A percentile compares a stretch with the other conserved stretches of the same genome.
Evolutionary conservation across 2,888 invertebrate species (phyloP).

Genomic region (Macropis europaea): DNA sequence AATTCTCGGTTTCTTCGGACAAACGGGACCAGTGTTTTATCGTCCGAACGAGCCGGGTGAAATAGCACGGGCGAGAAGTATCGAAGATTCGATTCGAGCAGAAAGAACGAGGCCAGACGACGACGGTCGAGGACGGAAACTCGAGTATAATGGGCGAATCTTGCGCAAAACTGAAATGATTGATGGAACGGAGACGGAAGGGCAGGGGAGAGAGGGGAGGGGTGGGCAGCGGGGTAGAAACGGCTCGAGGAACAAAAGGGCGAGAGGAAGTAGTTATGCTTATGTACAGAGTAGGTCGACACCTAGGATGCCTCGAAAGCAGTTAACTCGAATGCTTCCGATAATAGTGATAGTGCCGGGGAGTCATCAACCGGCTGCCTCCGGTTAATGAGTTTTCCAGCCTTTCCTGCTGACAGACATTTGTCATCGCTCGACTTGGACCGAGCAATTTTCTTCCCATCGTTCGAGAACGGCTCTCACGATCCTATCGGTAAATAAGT

Average conservation of each 20-base stretch:
- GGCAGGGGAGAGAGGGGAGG: slow-evolving; percentile 3
- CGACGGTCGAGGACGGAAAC: slow-evolving; percentile 27
- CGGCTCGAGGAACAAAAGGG: slow-evolving; percentile 59
- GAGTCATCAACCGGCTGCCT: slow-evolving; percentile 52
- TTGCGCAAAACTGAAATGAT: slow-evolving; percentile 64
- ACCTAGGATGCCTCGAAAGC: slow-evolving; percentile 48
- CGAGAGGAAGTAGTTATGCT: slow-evolving; percentile 59
- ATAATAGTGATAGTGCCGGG: slow-evolving; percentile 62
- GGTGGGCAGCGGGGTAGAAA: slow-evolving; percentile 29
- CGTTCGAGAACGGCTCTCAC: not conserved
- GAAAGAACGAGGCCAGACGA: slow-evolving; percentile 15
- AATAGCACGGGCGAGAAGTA: slow-evolving; percentile 31
- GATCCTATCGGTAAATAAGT: not conserved
- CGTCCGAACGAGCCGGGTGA: not conserved
- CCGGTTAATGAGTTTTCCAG: slow-evolving; percentile 58
- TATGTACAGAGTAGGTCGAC: slow-evolving; percentile 49
- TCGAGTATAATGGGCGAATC: slow-evolving; percentile 62
- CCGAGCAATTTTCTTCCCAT: slow-evolving; percentile 26
- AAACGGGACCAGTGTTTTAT: not conserved
- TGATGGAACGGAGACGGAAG: slow-evolving; percentile 57
- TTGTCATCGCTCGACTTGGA: slow-evolving; percentile 54
- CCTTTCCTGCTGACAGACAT: slow-evolving; percentile 46
- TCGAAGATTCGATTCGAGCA: slow-evolving; percentile 29
- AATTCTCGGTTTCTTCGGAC: not conserved
- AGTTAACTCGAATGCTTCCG: slow-evolving; percentile 61